Percentiles rank a stretch among this genome's conserved stretches.
These are phyloP conservation scores for Neosilurus mollespiculum DNA, from an alignment of 2,797 vertebrate species.

Conservation along the genomic window DNA sequence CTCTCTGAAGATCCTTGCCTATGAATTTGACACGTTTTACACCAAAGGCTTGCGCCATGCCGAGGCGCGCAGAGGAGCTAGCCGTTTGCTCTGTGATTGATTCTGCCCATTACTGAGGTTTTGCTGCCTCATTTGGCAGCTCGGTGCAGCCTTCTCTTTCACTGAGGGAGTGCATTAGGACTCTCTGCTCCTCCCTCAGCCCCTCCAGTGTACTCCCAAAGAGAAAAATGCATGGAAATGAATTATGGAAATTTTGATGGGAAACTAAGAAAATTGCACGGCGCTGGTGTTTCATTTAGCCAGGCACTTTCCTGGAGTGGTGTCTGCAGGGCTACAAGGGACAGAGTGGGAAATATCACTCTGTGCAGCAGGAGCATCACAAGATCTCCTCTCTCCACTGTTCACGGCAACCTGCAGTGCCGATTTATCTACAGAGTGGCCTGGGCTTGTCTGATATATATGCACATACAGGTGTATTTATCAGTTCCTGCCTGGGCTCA, in stretches of 20 bases:
- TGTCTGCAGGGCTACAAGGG: conserved; percentile 70
- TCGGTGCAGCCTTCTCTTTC: conserved; percentile 70
- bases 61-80: conserved; percentile 59
- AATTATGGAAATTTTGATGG: conserved; percentile 87
- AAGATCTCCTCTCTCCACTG: conserved; percentile 64
- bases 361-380: conserved; percentile 73
- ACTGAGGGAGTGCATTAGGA: conserved; percentile 70
- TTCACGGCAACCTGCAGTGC: conserved; percentile 66
- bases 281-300: conserved; percentile 79
- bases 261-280: conserved; percentile 71
- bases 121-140: conserved; percentile 62
- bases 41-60: conserved; percentile 44
- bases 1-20: conserved; percentile 63
- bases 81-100: conserved; percentile 67
- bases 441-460: conserved; percentile 77
- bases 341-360: conserved; percentile 76
- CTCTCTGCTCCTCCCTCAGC: conserved; percentile 71
- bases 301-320: conserved; percentile 70
- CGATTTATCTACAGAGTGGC: conserved; percentile 80
- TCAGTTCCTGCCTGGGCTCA: conserved; percentile 66
- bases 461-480: conserved; percentile 79
- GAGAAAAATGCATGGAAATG: conserved; percentile 75
- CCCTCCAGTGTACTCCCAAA: conserved; percentile 76
- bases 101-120: conserved; percentile 58
- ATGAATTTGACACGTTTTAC: conserved; percentile 53